Percentiles rank a stretch among this genome's conserved stretches.
phyloP scores from a whole-genome alignment of 2,888 invertebrate genomes.

The Drosophila neonasuta region DNA sequence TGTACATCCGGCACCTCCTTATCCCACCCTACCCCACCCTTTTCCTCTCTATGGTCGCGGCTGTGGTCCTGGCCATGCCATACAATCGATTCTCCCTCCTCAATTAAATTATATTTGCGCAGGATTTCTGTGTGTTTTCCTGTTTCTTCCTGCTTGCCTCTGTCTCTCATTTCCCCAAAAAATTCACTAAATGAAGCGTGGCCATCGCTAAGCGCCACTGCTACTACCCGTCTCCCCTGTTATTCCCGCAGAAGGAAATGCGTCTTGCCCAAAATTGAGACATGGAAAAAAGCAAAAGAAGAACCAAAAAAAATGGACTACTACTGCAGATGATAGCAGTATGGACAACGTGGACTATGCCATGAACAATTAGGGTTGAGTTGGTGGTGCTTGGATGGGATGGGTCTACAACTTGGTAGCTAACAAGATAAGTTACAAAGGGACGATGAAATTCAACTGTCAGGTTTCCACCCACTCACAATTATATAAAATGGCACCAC shows the following conservation, averaged over 20 bases:
- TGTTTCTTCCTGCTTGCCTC: constrained; percentile 6
- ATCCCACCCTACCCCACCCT: neutral
- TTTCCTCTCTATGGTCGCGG: neutral
- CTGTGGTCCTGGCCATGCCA: constrained; percentile 6
- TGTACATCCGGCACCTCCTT: constrained; percentile 44
- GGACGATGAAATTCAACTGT: constrained; percentile 16
- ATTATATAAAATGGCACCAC: constrained; percentile 50
- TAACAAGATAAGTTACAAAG: neutral
- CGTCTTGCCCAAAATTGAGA: constrained; percentile 59
- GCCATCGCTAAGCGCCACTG: constrained; percentile 47
- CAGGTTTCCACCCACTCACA: constrained; percentile 18
- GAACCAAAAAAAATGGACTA: constrained; percentile 58
- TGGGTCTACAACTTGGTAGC: neutral
- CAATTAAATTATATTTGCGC: constrained; percentile 73
- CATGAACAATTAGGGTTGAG: constrained; percentile 7
- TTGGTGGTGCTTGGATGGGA: neutral
- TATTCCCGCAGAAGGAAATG: constrained; percentile 60
- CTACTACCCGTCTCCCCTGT: neutral
- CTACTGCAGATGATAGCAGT: constrained; percentile 41
- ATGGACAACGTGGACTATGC: constrained; percentile 2
- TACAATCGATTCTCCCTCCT: constrained; percentile 50
- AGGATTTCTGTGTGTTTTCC: constrained; percentile 44
- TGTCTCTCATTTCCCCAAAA: neutral
- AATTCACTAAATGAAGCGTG: constrained; percentile 38
- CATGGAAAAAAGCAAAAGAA: constrained; percentile 37